Evolutionary conservation across 2,113 vertebrate genomes (phyloP).

Genomic region (Mionectes macconnelli): DNA sequence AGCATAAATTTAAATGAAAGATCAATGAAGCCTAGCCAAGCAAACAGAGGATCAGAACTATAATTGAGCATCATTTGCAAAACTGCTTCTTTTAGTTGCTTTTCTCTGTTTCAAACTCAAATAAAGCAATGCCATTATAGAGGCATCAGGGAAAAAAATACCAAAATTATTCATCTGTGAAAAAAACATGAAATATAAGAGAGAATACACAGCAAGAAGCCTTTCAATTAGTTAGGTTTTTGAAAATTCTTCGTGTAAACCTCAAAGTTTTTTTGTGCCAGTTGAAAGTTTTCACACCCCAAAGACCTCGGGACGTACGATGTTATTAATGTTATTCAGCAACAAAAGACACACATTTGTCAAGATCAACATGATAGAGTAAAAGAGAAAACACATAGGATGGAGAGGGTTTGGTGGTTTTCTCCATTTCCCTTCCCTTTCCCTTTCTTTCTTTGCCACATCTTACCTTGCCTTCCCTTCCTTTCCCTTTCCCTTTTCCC

Average conservation of each 20-base stretch:
- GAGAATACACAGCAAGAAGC: neutral
- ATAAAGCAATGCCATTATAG: neutral
- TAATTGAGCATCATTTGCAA: constrained; percentile 1
- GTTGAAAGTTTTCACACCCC: neutral
- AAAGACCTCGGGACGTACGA: neutral
- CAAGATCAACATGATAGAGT: neutral
- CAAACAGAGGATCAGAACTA: neutral
- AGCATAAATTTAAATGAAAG: neutral
- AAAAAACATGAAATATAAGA: neutral
- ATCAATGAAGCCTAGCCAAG: neutral
- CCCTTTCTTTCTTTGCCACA: too few species aligned
- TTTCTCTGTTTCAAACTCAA: constrained; percentile 11
- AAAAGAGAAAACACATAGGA: neutral
- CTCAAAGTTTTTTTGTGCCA: neutral
- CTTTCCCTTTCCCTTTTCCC: neutral
- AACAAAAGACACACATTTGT: neutral
- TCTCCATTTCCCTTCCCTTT: neutral
- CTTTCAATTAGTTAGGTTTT: neutral
- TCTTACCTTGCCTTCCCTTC: too few species aligned
- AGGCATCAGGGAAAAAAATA: neutral
- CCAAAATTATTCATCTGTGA: neutral
- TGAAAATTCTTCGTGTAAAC: neutral
- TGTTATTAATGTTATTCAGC: neutral
- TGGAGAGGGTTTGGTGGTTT: rapidly evolving
- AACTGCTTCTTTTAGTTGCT: neutral